Base-by-base conservation (phyloP, 2,888 invertebrate species). In the Hypercompe scribonia region DNA sequence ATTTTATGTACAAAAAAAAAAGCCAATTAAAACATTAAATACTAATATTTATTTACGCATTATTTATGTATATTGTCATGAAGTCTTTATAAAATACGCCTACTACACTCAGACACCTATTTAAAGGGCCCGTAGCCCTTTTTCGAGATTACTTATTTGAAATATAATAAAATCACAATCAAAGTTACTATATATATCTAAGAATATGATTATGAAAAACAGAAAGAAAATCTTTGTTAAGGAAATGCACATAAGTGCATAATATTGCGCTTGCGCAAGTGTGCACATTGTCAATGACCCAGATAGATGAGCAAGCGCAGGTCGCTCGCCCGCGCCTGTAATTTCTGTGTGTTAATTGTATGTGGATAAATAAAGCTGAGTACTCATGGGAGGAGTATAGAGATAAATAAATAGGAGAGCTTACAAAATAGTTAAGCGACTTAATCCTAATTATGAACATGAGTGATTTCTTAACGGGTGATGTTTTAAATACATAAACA, bases 231-330 rank as follows among this genome's bases (percentile, higher is more conserved):
- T 63, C 18, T 46, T 31, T 70, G 31, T 33, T 63, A 71, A 74
- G 74, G 74, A 82, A 83, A 79, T 84, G 78, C 80, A 75, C 64
- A 50, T 72, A 73, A 72, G 71, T 66, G 70, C 75, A 68, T 79
- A 68, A 68, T 39, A 68, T 36, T 73, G 61, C 61, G 72, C 50
- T 71, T 70, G 77, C 77, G 69, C 77, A 74, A 70, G 70, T 71
- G 70, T 77, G 76, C 75, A 58, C 70, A 71, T 83, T 81, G 86
- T 81, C 86, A 86, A 85, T 86, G 87, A 86, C 86, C 86, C 70
- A 86, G 83, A 79, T 86, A 79, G 71, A 50, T 74, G 82, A 77
- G 81, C 76, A 74, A 71, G 80, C 84, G 78, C 78, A 71, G 78
- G 68, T 66, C 71, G 67, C 72, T 68, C 71, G 72, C 84, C 82